A percentile compares a stretch with the other conserved stretches of the same genome.
Conservation (phyloP, 2,888 invertebrate species). For the Tetragnatha montana region DNA sequence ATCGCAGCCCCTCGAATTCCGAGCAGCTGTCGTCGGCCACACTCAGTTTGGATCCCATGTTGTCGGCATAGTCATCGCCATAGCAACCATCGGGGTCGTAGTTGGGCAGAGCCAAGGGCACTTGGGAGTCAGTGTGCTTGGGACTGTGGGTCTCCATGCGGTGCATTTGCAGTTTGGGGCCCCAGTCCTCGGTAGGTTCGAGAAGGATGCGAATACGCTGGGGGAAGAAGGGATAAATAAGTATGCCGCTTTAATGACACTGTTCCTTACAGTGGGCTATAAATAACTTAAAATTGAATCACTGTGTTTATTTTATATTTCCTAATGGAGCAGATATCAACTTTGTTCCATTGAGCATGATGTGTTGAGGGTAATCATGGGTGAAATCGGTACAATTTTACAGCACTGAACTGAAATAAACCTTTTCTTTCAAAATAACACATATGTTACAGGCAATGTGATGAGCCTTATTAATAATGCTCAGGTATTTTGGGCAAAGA, state of each 20-base stretch:
- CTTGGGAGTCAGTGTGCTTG: constrained; percentile 74
- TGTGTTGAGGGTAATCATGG: no score
- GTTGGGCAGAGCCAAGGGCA: constrained; percentile 72
- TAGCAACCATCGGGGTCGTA: constrained; percentile 71
- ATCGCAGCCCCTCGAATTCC: constrained; percentile 69
- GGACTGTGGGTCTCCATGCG: constrained; percentile 73
- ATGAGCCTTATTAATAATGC: no score
- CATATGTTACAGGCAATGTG: no score
- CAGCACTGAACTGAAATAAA: no score
- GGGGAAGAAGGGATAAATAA: not conserved
- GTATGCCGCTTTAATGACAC: not conserved
- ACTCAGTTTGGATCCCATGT: constrained; percentile 55
- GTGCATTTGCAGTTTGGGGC: constrained; percentile 74
- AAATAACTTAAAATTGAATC: not conserved
- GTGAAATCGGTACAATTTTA: no score
- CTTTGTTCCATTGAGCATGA: no score
- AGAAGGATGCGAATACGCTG: constrained; percentile 67
- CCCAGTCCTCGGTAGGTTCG: constrained; percentile 75
- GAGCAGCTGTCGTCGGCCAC: constrained; percentile 65
- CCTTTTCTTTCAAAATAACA: no score
- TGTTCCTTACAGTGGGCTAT: not conserved
- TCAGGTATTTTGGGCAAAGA: no score
- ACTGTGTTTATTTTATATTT: not conserved
- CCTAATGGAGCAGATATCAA: no score
- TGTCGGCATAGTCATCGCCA: constrained; percentile 60